A percentile compares a stretch with the other conserved stretches of the same genome.
Evolutionary conservation across 2,797 vertebrate genomes (phyloP).

Genomic region (Tokudaia tokunoshimensis): DNA sequence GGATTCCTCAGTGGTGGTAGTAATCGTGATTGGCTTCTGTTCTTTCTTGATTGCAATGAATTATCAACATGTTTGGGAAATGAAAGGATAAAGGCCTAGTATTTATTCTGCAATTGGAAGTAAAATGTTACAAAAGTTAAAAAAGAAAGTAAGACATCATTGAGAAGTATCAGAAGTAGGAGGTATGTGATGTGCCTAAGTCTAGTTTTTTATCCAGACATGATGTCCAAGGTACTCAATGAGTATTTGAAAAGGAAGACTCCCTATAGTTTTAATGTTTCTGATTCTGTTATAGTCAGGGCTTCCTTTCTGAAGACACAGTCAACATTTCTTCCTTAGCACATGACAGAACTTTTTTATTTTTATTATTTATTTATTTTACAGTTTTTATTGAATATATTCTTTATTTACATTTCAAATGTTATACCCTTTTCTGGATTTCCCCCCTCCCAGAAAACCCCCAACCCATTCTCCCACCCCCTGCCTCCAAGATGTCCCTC

Average conservation of each 20-base stretch:
- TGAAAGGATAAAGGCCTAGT: not conserved
- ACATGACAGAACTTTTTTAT: not conserved
- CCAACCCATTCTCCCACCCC: too few species aligned
- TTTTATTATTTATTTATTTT: too few species aligned
- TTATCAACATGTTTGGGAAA: not conserved
- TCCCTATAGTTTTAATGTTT: not conserved
- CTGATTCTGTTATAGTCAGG: not conserved
- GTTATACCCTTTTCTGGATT: too few species aligned
- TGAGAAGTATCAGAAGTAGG: not conserved
- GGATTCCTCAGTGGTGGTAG: not conserved
- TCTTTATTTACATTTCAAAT: too few species aligned
- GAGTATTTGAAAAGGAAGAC: not conserved
- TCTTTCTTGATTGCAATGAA: not conserved
- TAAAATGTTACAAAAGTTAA: not conserved
- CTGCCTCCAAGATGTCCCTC: too few species aligned
- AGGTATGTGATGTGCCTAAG: not conserved
- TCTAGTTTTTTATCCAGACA: not conserved
- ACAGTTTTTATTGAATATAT: too few species aligned
- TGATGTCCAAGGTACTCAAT: not conserved
- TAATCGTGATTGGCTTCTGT: not conserved
- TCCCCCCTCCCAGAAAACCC: too few species aligned
- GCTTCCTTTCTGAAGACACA: not conserved
- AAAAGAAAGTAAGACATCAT: not conserved
- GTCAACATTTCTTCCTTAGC: not conserved
- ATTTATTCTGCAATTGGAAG: not conserved